phyloP scores from a whole-genome alignment of 1,140 invertebrate genomes.

The Drosophila simulans region DNA sequence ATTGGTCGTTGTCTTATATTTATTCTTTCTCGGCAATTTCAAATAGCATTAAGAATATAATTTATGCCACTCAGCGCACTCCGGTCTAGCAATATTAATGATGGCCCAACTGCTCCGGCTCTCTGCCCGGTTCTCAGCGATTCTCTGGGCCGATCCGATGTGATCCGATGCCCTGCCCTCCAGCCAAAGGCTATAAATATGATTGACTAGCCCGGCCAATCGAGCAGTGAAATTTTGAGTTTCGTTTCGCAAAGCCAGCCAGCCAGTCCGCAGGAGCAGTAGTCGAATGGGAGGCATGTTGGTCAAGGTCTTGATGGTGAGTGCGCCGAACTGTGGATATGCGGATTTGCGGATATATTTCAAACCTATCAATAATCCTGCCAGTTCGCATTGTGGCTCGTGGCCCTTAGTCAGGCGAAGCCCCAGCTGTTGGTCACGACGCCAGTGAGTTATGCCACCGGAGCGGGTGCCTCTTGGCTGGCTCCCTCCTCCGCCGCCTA shows the following conservation, averaged over 20 bases:
- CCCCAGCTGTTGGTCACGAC: constrained; percentile 63
- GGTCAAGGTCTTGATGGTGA: constrained; percentile 69
- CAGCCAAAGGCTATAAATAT: constrained; percentile 74
- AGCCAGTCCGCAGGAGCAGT: constrained; percentile 4
- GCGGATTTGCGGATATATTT: constrained; percentile 6
- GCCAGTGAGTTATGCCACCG: constrained; percentile 65
- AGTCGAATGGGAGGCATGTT: constrained; percentile 45
- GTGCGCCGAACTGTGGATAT: constrained; percentile 18
- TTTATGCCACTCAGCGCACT: constrained; percentile 69
- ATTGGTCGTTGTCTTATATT: constrained; percentile 33
- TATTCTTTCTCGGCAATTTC: constrained; percentile 58
- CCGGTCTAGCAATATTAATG: constrained; percentile 68
- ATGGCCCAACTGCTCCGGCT: constrained; percentile 25
- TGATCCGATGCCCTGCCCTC: constrained; percentile 7
- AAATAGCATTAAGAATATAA: constrained; percentile 78
- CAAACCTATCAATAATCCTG: constrained; percentile 37
- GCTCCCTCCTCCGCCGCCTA: constrained; percentile 23
- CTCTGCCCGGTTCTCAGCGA: constrained; percentile 47
- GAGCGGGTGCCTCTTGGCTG: constrained; percentile 46
- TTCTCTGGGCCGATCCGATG: constrained; percentile 18
- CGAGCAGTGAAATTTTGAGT: constrained; percentile 69
- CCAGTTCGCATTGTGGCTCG: constrained; percentile 54
- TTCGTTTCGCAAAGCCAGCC: constrained; percentile 26
- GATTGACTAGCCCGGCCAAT: constrained; percentile 59
- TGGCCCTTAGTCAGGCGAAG: constrained; percentile 49